These are phyloP conservation scores for Takifugu rubripes DNA, from an alignment of 2,797 vertebrate species.

Conservation along the genomic window DNA sequence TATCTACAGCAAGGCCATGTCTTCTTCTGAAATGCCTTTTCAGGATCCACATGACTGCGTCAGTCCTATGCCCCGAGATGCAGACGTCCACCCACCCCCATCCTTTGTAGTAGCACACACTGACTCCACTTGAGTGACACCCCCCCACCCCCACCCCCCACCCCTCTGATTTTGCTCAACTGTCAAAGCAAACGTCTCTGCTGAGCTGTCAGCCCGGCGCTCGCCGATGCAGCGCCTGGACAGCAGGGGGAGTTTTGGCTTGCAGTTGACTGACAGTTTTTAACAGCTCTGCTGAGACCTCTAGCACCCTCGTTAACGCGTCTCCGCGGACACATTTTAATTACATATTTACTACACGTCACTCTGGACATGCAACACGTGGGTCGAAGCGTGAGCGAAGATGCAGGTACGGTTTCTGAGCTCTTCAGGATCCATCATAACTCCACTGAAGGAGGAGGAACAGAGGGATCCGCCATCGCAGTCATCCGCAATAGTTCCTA, in stretches of 20 bases:
- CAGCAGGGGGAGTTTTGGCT: constrained; percentile 30
- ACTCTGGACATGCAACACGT: background rate
- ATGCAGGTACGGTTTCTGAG: constrained; percentile 33
- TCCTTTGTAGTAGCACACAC: constrained; percentile 65
- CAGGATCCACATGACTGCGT: constrained; percentile 66
- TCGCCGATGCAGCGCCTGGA: constrained; percentile 34
- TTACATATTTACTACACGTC: constrained; percentile 38
- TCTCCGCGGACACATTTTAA: constrained; percentile 54
- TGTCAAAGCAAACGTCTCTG: constrained; percentile 24
- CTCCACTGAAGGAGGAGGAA: constrained; percentile 21
- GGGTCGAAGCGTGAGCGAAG: background rate
- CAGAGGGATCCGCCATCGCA: constrained; percentile 34
- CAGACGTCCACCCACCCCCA: constrained; percentile 53
- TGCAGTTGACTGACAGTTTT: constrained; percentile 19
- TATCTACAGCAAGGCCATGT: constrained; percentile 84
- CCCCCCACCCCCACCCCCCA: constrained; percentile 27
- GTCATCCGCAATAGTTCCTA: constrained; percentile 65
- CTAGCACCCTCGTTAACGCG: constrained; percentile 25
- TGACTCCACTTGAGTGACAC: constrained; percentile 50
- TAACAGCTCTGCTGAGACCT: constrained; percentile 22
- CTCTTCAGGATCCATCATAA: constrained; percentile 31
- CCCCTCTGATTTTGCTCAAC: constrained; percentile 43
- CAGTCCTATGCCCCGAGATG: constrained; percentile 52
- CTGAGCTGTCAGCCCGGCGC: constrained; percentile 53
- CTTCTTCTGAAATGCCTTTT: constrained; percentile 89